Base-by-base conservation (phyloP, 2,797 vertebrate genomes). In the Semotilus atromaculatus region DNA sequence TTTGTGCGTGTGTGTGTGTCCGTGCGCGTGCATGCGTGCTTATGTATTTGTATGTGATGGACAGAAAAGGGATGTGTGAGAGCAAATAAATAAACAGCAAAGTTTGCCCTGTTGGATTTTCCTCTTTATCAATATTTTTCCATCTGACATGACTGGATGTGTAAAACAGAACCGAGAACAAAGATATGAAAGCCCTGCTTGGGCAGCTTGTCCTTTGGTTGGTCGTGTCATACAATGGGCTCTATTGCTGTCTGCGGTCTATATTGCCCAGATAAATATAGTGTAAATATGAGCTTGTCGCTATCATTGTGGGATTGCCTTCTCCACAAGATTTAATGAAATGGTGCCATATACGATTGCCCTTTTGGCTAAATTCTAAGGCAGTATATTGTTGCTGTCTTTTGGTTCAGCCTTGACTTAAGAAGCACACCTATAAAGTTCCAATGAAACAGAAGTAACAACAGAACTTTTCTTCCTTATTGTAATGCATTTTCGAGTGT, bases 51-150 rank as follows among this genome's bases (percentile, higher is more conserved):
- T 53, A 21, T 72, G 21, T 79, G 23, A 64, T 75, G 55, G 75
- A 87, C 67, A 81, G 23, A 87, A 79, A 84, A 53, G 74, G 70
- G 53, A 82, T 82, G 43, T 53, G 34, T 55, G 53, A 72, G 71
- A 84, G 84, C 83, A 90, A 90, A 90, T 83, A 88, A 90, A 88
- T 85, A 89, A 89, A 86, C 48, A 88, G 66, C 84, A 76, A 81
- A 75, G 71, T 79, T 85, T 87, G 72, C 68, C 70, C 87, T 58
- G 80, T 62, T 38, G 51, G 68, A 85, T 85, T 76, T 85, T 77
- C 81, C 29, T 72, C 72, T 86, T 85, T 84, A 81, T 85, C 64
- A 84, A 53, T 80, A 70, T 64, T 80, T 68, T 73, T 64, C 23
- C 18, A 40, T 80, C 55, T 53, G 34, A 81, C 75, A 82, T 88